phyloP scores from a whole-genome alignment of 2,113 vertebrate species.

The Geococcyx californianus region DNA sequence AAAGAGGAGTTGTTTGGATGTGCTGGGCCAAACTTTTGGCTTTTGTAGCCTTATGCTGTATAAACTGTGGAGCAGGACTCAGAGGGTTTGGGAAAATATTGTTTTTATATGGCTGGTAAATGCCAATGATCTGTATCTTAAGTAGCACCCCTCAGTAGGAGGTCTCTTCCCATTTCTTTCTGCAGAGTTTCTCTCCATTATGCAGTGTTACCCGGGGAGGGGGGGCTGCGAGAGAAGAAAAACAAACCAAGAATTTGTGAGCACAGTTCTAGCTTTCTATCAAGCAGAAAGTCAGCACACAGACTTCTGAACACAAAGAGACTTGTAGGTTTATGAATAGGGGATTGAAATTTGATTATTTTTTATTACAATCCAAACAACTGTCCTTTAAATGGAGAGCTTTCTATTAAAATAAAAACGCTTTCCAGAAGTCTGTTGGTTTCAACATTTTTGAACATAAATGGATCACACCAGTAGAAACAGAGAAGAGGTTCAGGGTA shows the following conservation, averaged over 20 bases:
- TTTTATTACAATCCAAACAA: conserved; percentile 44
- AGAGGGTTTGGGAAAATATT: conserved; percentile 53
- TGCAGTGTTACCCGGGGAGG: background rate
- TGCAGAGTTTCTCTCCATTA: conserved; percentile 42
- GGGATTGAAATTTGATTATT: conserved; percentile 40
- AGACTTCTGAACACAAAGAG: conserved; percentile 7
- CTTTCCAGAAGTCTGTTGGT: background rate
- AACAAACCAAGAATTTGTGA: conserved; percentile 63
- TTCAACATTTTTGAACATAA: background rate
- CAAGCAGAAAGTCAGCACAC: conserved; percentile 13
- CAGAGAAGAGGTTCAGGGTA: background rate
- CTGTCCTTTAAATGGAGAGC: background rate
- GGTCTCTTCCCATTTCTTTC: conserved; percentile 29
- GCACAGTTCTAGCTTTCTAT: conserved; percentile 10
- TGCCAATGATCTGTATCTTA: conserved; percentile 48
- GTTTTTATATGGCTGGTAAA: conserved; percentile 57
- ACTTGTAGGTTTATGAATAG: conserved; percentile 31
- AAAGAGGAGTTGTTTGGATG: background rate
- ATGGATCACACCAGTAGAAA: background rate
- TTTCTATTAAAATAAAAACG: background rate
- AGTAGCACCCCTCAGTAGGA: conserved; percentile 7
- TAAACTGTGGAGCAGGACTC: conserved; percentile 19
- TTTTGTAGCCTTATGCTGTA: conserved; percentile 8
- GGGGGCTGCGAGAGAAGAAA: conserved; percentile 30
- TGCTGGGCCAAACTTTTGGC: background rate